These are phyloP conservation scores for Ciconia boyciana DNA, from an alignment of 2,113 vertebrate genomes.

Conservation along the genomic window DNA sequence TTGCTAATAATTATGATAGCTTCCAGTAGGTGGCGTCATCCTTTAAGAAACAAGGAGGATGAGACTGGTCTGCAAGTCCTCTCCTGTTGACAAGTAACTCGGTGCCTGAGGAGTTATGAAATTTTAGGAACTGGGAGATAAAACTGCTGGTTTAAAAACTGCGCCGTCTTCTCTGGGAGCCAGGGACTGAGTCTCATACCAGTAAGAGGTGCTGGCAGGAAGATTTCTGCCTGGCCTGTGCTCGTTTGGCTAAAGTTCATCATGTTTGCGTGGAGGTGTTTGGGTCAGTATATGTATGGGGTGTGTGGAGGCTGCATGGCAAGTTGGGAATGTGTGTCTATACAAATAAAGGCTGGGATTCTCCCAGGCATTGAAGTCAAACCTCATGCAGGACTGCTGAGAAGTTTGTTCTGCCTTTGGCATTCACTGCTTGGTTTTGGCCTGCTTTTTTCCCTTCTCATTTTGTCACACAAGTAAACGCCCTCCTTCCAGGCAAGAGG, in stretches of 20 bases:
- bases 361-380: not conserved
- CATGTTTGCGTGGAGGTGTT: not conserved
- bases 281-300: not conserved
- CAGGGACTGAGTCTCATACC: not conserved
- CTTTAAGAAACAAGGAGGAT: not conserved
- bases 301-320: not conserved
- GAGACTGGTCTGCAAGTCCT: not conserved
- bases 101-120: not conserved
- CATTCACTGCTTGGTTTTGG: not conserved
- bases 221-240: not conserved
- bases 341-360: not conserved
- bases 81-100: not conserved
- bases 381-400: not conserved
- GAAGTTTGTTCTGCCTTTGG: not conserved
- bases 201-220: not conserved
- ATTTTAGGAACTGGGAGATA: not conserved
- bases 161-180: not conserved
- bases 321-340: not conserved
- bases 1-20: not conserved
- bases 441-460: not conserved
- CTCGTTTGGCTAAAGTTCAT: not conserved
- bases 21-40: conserved; percentile 49
- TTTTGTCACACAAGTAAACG: not conserved
- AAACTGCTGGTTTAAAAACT: not conserved
- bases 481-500: not conserved